phyloP scores from a whole-genome alignment of 2,113 vertebrate genomes.

The Hyperopisus bebe region DNA sequence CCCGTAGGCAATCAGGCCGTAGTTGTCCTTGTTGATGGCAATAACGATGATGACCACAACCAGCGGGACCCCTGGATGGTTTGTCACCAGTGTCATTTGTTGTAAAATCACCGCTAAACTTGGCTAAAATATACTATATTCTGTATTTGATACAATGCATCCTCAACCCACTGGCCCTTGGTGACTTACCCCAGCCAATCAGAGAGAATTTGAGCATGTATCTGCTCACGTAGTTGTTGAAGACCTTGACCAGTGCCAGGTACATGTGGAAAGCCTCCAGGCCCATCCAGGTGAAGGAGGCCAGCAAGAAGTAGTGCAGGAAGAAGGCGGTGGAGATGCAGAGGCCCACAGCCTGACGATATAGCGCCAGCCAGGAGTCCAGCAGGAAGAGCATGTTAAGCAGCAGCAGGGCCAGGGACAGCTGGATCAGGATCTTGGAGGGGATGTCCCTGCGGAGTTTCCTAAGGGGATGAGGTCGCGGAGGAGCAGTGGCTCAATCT shows the following conservation, averaged over 20 bases:
- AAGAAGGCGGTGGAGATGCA: constrained; percentile 85
- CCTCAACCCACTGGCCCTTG: not conserved
- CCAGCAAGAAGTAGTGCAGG: constrained; percentile 92
- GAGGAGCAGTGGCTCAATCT: not conserved
- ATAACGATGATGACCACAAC: constrained; percentile 75
- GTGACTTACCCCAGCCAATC: constrained; percentile 79
- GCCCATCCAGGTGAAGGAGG: constrained; percentile 94
- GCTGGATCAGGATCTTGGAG: constrained; percentile 91
- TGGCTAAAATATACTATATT: not conserved
- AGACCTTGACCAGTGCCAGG: constrained; percentile 86
- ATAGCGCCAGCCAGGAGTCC: constrained; percentile 81
- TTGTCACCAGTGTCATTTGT: not conserved
- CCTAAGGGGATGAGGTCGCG: constrained; percentile 47
- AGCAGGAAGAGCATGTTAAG: constrained; percentile 83
- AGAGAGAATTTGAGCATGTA: constrained; percentile 91
- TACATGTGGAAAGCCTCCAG: constrained; percentile 98
- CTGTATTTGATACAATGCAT: not conserved
- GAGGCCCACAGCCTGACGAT: constrained; percentile 52
- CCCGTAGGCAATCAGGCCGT: constrained; percentile 72
- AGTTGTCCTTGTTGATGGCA: constrained; percentile 72
- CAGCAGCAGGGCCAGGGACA: constrained; percentile 77
- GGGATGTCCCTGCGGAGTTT: constrained; percentile 89
- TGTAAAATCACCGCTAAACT: not conserved
- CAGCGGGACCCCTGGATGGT: constrained; percentile 72
- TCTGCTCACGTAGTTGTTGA: constrained; percentile 75